These are phyloP conservation scores for Hirundo rustica DNA, from an alignment of 2,797 vertebrate species.

Conservation along the genomic window DNA sequence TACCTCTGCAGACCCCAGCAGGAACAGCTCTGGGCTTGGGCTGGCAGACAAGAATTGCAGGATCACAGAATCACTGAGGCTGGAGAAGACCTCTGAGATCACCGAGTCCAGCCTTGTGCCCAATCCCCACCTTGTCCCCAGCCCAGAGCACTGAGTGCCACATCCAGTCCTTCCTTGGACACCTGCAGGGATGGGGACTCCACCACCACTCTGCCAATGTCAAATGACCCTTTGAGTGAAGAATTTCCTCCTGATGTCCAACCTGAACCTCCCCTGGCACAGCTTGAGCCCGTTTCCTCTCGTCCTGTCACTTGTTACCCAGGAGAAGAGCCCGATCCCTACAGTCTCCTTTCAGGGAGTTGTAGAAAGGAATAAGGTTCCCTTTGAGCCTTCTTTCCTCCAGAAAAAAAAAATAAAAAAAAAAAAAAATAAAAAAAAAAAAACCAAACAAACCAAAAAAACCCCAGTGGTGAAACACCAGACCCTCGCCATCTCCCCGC, in stretches of 20 bases:
- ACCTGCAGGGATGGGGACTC: not conserved
- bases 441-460: not conserved
- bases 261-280: not conserved
- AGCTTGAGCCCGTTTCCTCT: not conserved
- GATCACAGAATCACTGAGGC: not conserved
- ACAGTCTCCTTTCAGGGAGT: not conserved
- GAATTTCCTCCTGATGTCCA: not conserved
- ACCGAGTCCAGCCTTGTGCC: not conserved
- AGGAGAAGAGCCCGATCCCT: not conserved
- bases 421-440: accelerated
- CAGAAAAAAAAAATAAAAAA: accelerated
- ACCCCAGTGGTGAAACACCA: not conserved
- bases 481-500: not conserved
- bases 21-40: not conserved
- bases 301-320: not conserved
- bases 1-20: not conserved
- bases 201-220: not conserved
- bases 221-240: accelerated
- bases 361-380: not conserved
- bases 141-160: not conserved
- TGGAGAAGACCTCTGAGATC: not conserved
- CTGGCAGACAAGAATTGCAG: not conserved
- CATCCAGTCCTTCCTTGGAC: not conserved
- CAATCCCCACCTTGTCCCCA: accelerated
- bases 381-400: not conserved